These are phyloP conservation scores for Ochotona princeps DNA, from an alignment of 2,113 vertebrate genomes.

Conservation along the genomic window DNA sequence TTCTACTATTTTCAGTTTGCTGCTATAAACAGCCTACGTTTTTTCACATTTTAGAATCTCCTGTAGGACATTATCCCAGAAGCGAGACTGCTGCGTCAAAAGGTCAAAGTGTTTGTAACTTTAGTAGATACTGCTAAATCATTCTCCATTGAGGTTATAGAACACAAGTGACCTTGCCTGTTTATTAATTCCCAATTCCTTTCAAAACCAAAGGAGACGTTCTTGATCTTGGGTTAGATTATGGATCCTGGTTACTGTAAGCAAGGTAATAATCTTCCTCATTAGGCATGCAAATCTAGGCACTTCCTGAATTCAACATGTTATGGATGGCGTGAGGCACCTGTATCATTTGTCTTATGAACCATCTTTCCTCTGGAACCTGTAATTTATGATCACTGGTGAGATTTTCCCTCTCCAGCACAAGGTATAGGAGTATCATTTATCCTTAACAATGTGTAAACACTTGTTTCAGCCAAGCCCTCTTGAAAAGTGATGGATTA, in stretches of 20 bases:
- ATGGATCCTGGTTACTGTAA: background rate
- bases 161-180: background rate
- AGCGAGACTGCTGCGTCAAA: conserved; percentile 28
- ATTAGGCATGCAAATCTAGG: background rate
- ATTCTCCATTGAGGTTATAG: background rate
- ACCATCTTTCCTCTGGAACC: background rate
- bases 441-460: background rate
- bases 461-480: conserved; percentile 20
- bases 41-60: conserved; percentile 3
- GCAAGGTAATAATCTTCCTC: background rate
- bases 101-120: conserved; percentile 25
- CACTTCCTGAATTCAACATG: background rate
- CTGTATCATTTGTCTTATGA: background rate
- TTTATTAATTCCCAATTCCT: background rate
- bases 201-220: background rate
- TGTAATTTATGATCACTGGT: conserved; percentile 38
- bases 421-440: background rate
- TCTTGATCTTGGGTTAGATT: background rate
- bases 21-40: background rate
- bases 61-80: background rate
- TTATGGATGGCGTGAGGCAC: background rate
- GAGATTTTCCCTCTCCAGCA: conserved; percentile 41
- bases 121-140: background rate
- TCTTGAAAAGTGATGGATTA: conserved; percentile 47
- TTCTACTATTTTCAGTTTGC: background rate